phyloP scores from a whole-genome alignment of 1,140 invertebrate genomes.

The Listronotus oregonensis region DNA sequence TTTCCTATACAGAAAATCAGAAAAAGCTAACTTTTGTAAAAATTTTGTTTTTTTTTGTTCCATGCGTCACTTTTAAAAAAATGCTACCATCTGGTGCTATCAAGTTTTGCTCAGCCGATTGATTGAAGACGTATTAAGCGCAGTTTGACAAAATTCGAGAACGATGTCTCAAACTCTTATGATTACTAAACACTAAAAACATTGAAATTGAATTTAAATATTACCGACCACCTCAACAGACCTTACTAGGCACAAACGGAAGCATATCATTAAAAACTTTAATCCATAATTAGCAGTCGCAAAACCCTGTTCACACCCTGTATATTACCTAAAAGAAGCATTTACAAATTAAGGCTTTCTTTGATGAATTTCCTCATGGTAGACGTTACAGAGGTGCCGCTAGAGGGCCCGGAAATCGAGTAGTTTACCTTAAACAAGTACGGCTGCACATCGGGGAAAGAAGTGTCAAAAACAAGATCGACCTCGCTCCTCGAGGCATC shows the following conservation, averaged over 20 bases:
- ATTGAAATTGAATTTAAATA: too few relatives aligned
- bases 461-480: conserved; percentile 93
- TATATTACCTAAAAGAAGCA: conserved; percentile 1
- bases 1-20: too few relatives aligned
- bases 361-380: conserved; percentile 89
- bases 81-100: too few relatives aligned
- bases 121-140: too few relatives aligned
- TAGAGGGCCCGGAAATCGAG: conserved; percentile 72
- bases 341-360: conserved; percentile 80
- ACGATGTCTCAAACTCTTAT: too few relatives aligned
- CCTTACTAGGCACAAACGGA: not conserved
- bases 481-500: conserved; percentile 92
- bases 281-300: not conserved
- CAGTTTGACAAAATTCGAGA: too few relatives aligned
- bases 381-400: conserved; percentile 76
- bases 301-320: conserved; percentile 7
- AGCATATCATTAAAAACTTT: not conserved
- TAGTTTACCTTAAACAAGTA: conserved; percentile 91
- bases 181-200: too few relatives aligned
- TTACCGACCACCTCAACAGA: too few relatives aligned
- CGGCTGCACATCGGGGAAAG: conserved; percentile 90
- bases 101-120: too few relatives aligned
- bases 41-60: too few relatives aligned
- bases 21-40: too few relatives aligned
- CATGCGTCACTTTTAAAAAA: too few relatives aligned